These are phyloP conservation scores for Protomyctophum bolini DNA, from an alignment of 2,113 vertebrate genomes.

Conservation along the genomic window DNA sequence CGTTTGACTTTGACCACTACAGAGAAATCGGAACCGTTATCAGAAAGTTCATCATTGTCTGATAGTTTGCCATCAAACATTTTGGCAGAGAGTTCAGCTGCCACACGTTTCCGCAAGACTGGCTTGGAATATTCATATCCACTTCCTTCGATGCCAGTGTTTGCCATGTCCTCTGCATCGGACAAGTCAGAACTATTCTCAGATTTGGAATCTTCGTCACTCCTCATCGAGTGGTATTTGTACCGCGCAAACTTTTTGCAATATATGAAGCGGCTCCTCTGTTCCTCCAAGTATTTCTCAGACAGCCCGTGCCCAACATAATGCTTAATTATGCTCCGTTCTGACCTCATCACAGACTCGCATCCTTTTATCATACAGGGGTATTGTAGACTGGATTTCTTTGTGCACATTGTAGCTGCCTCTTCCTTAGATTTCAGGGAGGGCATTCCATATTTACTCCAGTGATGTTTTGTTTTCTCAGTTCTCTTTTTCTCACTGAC, in stretches of 20 bases:
- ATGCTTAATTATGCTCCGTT: conserved; percentile 91
- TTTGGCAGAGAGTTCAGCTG: conserved; percentile 24
- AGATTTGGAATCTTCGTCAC: conserved; percentile 73
- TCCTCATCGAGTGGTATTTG: conserved; percentile 76
- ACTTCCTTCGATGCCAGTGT: conserved; percentile 65
- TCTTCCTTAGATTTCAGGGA: conserved; percentile 88
- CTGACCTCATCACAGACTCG: conserved; percentile 89
- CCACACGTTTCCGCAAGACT: conserved; percentile 60
- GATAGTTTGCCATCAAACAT: conserved; percentile 62
- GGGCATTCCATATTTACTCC: conserved; percentile 79
- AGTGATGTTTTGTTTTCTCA: conserved; percentile 59
- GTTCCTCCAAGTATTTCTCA: conserved; percentile 89
- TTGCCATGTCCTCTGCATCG: conserved; percentile 56
- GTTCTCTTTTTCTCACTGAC: conserved; percentile 53
- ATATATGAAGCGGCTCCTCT: conserved; percentile 90
- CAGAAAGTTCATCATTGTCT: conserved; percentile 58
- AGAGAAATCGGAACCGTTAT: conserved; percentile 46
- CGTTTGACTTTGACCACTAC: conserved; percentile 79
- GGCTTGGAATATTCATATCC: conserved; percentile 68
- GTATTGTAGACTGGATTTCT: conserved; percentile 87
- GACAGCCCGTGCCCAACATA: conserved; percentile 93
- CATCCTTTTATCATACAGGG: conserved; percentile 97
- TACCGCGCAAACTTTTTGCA: conserved; percentile 83
- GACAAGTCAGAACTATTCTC: conserved; percentile 73
- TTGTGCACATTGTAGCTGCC: conserved; percentile 89